phyloP scores from a whole-genome alignment of 2,113 vertebrate genomes.

The Lampris incognitus region DNA sequence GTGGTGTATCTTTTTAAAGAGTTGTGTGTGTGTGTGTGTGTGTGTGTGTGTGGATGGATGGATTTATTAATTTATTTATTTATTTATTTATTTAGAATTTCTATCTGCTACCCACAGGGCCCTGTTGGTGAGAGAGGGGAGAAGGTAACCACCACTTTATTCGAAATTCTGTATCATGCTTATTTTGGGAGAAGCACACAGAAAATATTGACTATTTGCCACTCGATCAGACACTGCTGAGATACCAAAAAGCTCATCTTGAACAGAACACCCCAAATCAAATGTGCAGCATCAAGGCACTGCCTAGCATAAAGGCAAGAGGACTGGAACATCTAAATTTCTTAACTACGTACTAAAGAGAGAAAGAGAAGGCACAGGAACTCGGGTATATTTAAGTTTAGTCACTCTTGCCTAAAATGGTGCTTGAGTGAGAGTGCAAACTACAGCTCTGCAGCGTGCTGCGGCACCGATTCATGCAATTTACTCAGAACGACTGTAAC shows the following conservation, averaged over 20 bases:
- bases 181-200: not conserved
- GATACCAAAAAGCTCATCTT: slow-evolving; percentile 33
- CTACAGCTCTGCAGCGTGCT: slow-evolving; percentile 15
- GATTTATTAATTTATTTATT: not conserved
- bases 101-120: slow-evolving; percentile 63
- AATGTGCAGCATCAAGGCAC: slow-evolving; percentile 59
- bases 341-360: slow-evolving; percentile 60
- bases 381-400: not conserved
- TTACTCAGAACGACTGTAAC: slow-evolving; percentile 31
- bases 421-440: slow-evolving; percentile 23
- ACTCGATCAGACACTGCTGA: slow-evolving; percentile 45
- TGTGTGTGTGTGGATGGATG: no score
- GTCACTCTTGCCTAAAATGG: slow-evolving; percentile 31
- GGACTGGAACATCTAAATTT: slow-evolving; percentile 55
- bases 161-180: not conserved
- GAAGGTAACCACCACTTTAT: slow-evolving; percentile 64
- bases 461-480: slow-evolving; percentile 3
- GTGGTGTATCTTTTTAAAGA: no score
- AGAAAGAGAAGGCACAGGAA: slow-evolving; percentile 21
- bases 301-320: slow-evolving; percentile 56
- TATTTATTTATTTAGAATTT: not conserved
- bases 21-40: no score
- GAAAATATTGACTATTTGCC: slow-evolving; percentile 10
- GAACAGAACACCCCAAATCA: slow-evolving; percentile 30
- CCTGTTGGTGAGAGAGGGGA: slow-evolving; percentile 74